Base-by-base conservation (phyloP, 2,113 vertebrate genomes). In the Melospiza melodia region DNA sequence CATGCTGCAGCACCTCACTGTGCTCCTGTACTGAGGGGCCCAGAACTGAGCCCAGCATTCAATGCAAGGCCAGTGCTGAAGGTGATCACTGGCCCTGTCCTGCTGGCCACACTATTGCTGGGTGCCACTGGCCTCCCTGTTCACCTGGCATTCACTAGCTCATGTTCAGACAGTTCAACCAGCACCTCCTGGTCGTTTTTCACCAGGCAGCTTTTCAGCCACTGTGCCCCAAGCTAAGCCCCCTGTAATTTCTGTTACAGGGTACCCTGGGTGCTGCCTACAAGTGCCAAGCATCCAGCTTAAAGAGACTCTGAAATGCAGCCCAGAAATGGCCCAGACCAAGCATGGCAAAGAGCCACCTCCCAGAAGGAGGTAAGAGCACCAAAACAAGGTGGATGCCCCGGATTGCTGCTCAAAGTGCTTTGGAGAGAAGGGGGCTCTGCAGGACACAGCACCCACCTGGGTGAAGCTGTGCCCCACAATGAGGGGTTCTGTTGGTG, bases 211-310 rank as follows among this genome's bases (percentile, higher is more conserved):
- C 33, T n/a, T 81, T 17, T 10, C 52, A 46, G 52, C 33, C 61
- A 24, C 59, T 30, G 39, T 11, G 13, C 11, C 68, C 39, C 54
- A 59, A 21, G 37, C 20, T 2, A 5, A 82, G 28, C 14, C 16
- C 33, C 8, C 5, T 2, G 0, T 15, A 43, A 72, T 22, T 41
- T 61, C 12, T 80, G 55, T 33, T 17, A 8, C 1, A 25, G 59
- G 2, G 14, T 17, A 51, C 14, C 21, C 55, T 0, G 11, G 0
- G 19, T 46, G 37, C 81, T 73, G 54, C 30, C n/a, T 30, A 5
- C 19, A 43, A 12, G 11, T 19, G 43, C 37, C 43, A 66, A 41
- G n/a, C n/a, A 49, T 23, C 28, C 37, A 43, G 17, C 6, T 2
- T 7, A 22, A 24, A 6, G 12, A 76, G 49, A 59, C 52, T 24